Conservation (phyloP, 2,113 vertebrate genomes). For the Hydrolagus affinis region DNA sequence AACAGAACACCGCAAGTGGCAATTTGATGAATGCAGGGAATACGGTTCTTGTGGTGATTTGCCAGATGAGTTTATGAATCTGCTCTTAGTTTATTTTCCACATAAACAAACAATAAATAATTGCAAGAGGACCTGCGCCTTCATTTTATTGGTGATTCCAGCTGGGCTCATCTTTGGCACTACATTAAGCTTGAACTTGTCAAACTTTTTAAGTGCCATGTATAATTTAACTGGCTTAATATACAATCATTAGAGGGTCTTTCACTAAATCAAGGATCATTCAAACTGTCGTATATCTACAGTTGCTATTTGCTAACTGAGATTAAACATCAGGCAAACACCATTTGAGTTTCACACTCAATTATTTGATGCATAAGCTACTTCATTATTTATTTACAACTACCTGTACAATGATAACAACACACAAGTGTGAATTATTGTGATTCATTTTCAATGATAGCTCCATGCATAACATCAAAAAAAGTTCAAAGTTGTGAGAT, state of each 20-base stretch:
- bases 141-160: slow-evolving; percentile 16
- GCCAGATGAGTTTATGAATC: slow-evolving; percentile 14
- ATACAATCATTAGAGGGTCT: slow-evolving; percentile 10
- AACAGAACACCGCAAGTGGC: slow-evolving; percentile 6
- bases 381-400: too few relatives aligned
- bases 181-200: slow-evolving; percentile 16
- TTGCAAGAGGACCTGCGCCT: slow-evolving; percentile 5
- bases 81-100: slow-evolving; percentile 24
- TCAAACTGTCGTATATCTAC: background rate
- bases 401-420: too few relatives aligned
- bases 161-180: background rate
- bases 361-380: too few relatives aligned
- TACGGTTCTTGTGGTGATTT: slow-evolving; percentile 1
- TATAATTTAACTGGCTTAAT: slow-evolving; percentile 14
- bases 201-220: slow-evolving; percentile 23
- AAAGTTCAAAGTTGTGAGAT: too few relatives aligned
- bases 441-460: too few relatives aligned
- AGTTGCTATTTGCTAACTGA: background rate
- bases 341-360: background rate
- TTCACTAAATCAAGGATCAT: background rate
- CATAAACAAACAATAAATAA: slow-evolving; percentile 31
- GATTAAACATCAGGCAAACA: background rate
- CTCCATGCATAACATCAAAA: too few relatives aligned
- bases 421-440: too few relatives aligned
- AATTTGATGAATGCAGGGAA: slow-evolving; percentile 26